phyloP scores from a whole-genome alignment of 1,140 invertebrate genomes.

The Ceratina calcarata region DNA sequence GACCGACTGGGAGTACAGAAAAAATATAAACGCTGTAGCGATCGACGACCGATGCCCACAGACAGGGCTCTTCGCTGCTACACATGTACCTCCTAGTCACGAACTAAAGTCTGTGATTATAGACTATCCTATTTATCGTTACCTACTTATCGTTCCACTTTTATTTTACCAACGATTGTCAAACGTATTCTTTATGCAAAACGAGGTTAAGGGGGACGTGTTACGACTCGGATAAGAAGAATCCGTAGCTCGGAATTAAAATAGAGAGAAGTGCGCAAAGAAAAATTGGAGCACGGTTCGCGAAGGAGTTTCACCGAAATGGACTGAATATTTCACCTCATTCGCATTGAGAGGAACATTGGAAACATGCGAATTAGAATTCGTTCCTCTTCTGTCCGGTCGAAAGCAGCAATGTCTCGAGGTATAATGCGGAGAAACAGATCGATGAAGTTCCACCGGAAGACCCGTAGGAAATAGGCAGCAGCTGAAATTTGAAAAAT shows the following conservation, averaged over 20 bases:
- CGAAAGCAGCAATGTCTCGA: background rate
- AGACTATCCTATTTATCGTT: constrained; percentile 10
- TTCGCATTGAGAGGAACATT: background rate
- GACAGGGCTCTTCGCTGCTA: constrained; percentile 18
- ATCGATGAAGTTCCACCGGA: constrained; percentile 50
- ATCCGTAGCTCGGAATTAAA: background rate
- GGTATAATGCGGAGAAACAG: constrained; percentile 9
- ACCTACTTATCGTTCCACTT: constrained; percentile 13
- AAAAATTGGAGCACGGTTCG: too few species aligned
- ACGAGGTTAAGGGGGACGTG: too few species aligned
- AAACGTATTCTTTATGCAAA: background rate
- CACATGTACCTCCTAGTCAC: constrained; percentile 34
- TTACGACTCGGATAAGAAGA: too few species aligned
- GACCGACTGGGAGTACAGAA: constrained; percentile 44
- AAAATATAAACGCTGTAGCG: constrained; percentile 36
- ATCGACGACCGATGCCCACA: constrained; percentile 55
- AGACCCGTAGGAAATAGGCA: constrained; percentile 54
- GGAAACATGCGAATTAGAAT: constrained; percentile 5
- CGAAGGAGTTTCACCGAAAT: background rate
- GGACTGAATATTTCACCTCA: background rate
- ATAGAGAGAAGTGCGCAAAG: background rate
- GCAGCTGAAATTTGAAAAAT: constrained; percentile 63
- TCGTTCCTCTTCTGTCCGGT: background rate
- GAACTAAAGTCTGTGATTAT: constrained; percentile 35
- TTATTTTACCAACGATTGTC: background rate